Conservation (phyloP, 2,888 invertebrate genomes). For the Drosophila dives region DNA sequence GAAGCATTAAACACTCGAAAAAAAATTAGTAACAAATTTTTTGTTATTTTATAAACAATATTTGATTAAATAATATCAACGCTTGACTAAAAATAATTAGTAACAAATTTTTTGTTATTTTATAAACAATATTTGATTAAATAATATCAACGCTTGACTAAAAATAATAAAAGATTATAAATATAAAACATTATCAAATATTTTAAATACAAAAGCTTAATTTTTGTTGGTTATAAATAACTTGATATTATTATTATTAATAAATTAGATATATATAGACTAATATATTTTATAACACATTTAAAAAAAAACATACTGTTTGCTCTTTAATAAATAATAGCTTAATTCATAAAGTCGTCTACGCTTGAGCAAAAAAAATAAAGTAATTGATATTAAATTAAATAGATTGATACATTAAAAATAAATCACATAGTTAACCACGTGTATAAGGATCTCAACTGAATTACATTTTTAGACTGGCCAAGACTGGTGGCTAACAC, state of each 20-base stretch:
- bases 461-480: neutral
- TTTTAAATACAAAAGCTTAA: too few species aligned
- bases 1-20: neutral
- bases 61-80: too few species aligned
- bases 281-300: neutral
- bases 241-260: neutral
- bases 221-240: too few species aligned
- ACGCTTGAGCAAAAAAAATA: neutral
- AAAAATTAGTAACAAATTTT: neutral
- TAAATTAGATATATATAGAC: neutral
- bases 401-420: neutral
- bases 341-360: neutral
- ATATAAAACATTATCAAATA: neutral
- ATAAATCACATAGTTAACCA: neutral
- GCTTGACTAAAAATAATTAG: too few species aligned
- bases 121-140: neutral
- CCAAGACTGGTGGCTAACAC: neutral
- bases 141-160: too few species aligned
- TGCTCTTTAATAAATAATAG: neutral
- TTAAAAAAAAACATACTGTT: neutral
- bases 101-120: neutral
- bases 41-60: neutral
- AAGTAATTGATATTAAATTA: neutral
- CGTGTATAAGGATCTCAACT: neutral
- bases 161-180: neutral